Base-by-base conservation (phyloP, 2,113 vertebrate genomes). In the Entomyzon cyanotis region DNA sequence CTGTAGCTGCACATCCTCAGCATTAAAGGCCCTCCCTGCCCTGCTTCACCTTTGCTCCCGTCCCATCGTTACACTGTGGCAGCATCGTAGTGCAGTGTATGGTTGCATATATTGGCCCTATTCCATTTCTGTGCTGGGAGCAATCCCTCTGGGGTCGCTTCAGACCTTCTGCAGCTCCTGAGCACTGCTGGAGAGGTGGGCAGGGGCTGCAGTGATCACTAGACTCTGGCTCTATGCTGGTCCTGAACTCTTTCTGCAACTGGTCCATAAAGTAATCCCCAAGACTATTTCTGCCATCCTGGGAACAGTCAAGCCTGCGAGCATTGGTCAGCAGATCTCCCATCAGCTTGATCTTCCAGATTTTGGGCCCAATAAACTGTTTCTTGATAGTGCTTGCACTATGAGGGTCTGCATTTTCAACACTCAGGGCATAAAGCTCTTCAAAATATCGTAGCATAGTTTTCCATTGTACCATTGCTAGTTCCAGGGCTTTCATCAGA, bases 181-280 rank as follows among this genome's bases (percentile, higher is more conserved):
- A 33, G n/a, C 69, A 50, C 68, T 94, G 95, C 82, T 94, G 94
- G 74, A 96, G 92, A 55, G 96, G 73, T 0, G 41, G 49, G 84
- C 91, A 93, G 76, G 94, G 84, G 42, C 62, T 80, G 70, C 86
- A 83, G 74, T 64, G 80, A 37, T 93, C 73, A 50, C 92, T 90
- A n/a, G 37, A 39, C 33, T 95, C 80, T 85, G 84, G 41, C 47
- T 95, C 94, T 94, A 21, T 52, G 83, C 90, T 69, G 80, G 31
- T 94, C 70, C 91, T 96, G 56, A 98, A 96, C 84, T 98, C 97
- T 44, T 97, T 95, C 81, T 98, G 97, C 58, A 98, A 82, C 62
- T 96, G 97, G 68, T 98, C 97, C 79, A 98, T 97, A 28, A 98
- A 97, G 81, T 98, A 98, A 95, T 98, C 98, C 82, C 98, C 98